Evolutionary conservation across 2,888 invertebrate genomes (phyloP), one percentile per base, ranked within the genome.

Genomic region (Crepidodera aurea): DNA sequence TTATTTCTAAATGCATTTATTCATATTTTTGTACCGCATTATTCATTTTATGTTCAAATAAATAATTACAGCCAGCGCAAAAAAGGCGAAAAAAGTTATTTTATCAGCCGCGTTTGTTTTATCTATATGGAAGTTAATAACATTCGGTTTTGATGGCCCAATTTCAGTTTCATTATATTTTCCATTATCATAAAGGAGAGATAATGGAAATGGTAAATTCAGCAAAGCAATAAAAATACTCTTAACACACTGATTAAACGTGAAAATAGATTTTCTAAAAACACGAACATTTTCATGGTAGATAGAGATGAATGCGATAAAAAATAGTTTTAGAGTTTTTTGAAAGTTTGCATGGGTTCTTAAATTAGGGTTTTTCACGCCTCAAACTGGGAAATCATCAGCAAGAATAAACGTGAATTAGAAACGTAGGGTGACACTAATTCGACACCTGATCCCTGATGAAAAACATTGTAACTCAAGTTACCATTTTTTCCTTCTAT

Each of bases 131-230:
- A 16, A 50, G 50, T 50, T 16, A 27, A 29, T 50, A 50, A 50
- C 15, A 27, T 50, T 50, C 32, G 25, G 16, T 29, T 50, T 50
- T 29, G 16, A 32, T 15, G 39, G 7, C 37, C 37, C 18, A 51
- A 34, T 51, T 51, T 37, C 53, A 13, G 39, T 53, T 53, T 53
- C 51, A 51, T 51, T 51, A 34, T 27, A 18, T 32, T 51, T 34
- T 51, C 53, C 53, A 53, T 53, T 53, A 53, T 53, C 53, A 25
- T 53, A 53, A 53, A 53, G 25, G 39, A 13, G 25, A 39, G 53
- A 39, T 39, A 53, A 53, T 53, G 39, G 22, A 32, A 32, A 22
- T 22, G 39, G 53, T 12, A 40, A 53, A 25, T 39, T 39, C 15
- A 15, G 53, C 46, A 15, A 16, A 12, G 34, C 53, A 40, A 34